phyloP scores from a whole-genome alignment of 2,113 vertebrate species.

The Microtus montanus region DNA sequence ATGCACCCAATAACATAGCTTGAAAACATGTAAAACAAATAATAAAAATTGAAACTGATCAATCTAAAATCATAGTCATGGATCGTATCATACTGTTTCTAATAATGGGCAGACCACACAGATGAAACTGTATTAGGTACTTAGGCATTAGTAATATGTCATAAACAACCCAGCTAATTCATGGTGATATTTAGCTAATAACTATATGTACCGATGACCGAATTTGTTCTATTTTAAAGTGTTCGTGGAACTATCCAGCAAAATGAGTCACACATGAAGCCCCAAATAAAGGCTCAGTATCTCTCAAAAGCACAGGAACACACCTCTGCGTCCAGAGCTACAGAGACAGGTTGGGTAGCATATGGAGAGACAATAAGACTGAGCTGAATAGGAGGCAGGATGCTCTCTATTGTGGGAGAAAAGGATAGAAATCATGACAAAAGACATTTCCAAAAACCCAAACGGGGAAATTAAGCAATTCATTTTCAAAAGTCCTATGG shows the following conservation, averaged over 20 bases:
- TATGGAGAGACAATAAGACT: neutral
- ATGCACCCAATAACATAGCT: neutral
- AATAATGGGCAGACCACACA: neutral
- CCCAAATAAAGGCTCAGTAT: neutral
- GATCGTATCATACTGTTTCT: neutral
- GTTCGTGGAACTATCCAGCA: neutral
- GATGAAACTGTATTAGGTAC: neutral
- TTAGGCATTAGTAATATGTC: neutral
- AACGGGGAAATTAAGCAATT: neutral
- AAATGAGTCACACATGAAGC: neutral
- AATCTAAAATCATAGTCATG: neutral
- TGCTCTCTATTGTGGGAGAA: neutral
- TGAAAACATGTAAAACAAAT: slow-evolving; percentile 7
- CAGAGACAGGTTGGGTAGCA: neutral
- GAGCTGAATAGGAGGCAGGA: neutral
- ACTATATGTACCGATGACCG: neutral
- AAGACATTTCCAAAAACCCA: neutral
- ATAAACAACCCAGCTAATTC: neutral
- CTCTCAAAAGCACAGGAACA: neutral
- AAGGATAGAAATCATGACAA: neutral
- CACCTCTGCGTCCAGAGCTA: too few species aligned
- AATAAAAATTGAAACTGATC: neutral
- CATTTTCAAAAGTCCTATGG: neutral
- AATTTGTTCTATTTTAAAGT: neutral
- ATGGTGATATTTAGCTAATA: neutral